A percentile compares a stretch with the other conserved stretches of the same genome.
Conservation (phyloP, 23 tunicate species). For the Aplidium turbinatum region DNA sequence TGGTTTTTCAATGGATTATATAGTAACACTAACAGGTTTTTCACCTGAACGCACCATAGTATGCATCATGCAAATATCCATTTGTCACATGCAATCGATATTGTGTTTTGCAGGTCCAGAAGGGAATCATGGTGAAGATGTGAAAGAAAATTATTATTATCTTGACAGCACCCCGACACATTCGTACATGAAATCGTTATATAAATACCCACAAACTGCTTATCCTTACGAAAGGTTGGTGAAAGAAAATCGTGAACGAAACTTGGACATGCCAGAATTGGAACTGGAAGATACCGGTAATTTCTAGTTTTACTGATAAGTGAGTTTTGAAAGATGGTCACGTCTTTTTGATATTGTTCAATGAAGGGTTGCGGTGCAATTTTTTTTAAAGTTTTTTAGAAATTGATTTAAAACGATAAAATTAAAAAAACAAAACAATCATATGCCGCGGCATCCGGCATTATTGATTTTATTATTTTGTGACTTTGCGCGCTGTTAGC, state of each 20-base stretch:
- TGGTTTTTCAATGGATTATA: too few relatives aligned
- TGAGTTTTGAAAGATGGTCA: too few relatives aligned
- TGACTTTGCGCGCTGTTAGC: too few relatives aligned
- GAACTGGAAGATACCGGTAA: constrained; percentile 84
- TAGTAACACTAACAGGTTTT: too few relatives aligned
- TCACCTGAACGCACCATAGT: too few relatives aligned
- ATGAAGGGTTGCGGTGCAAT: background rate
- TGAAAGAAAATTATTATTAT: constrained; percentile 91
- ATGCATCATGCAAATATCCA: too few relatives aligned
- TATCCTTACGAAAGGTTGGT: constrained; percentile 68
- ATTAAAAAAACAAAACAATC: too few relatives aligned
- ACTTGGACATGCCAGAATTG: constrained; percentile 59
- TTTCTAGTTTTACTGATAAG: background rate
- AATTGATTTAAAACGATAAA: too few relatives aligned
- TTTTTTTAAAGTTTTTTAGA: constrained; percentile 2
- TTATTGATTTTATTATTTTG: too few relatives aligned
- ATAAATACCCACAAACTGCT: constrained; percentile 79
- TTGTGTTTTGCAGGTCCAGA: constrained; percentile 64
- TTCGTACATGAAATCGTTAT: constrained; percentile 85
- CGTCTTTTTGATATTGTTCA: background rate
- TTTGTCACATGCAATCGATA: too few relatives aligned
- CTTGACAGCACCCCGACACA: constrained; percentile 91
- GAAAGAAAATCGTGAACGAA: constrained; percentile 46
- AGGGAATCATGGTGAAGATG: constrained; percentile 97
- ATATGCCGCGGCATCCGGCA: too few relatives aligned